phyloP scores from a whole-genome alignment of 2,113 vertebrate genomes.

The Nettapus auritus region DNA sequence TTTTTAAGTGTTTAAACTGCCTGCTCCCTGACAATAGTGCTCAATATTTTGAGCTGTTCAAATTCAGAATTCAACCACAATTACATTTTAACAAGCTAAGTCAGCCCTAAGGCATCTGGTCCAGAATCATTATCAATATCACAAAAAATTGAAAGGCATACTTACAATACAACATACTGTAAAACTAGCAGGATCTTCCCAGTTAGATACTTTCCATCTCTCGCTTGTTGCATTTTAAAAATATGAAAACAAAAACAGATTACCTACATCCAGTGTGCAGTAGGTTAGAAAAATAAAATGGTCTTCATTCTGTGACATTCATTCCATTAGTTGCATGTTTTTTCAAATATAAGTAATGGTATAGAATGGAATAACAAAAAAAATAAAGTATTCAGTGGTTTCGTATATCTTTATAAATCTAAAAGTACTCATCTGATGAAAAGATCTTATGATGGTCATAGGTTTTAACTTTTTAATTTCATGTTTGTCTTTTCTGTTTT shows the following conservation, averaged over 20 bases:
- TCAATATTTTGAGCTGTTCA: background rate
- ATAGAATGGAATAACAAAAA: accelerated
- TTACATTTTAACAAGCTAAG: background rate
- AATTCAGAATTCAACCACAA: background rate
- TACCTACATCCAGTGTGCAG: background rate
- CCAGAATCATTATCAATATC: background rate
- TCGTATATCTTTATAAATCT: background rate
- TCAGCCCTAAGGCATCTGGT: background rate
- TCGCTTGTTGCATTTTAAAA: background rate
- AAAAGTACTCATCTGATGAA: background rate
- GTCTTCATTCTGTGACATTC: background rate
- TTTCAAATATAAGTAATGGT: background rate
- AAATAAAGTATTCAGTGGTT: background rate
- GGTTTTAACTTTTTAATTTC: slow-evolving; percentile 31
- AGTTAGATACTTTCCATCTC: background rate
- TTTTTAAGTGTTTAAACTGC: background rate
- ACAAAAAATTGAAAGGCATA: background rate
- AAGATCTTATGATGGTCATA: background rate
- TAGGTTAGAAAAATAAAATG: background rate
- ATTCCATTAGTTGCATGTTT: background rate
- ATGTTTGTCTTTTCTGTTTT: slow-evolving; percentile 34
- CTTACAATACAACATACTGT: background rate
- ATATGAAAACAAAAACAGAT: background rate
- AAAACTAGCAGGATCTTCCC: background rate
- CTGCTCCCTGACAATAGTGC: background rate